A percentile compares a stretch with the other conserved stretches of the same genome.
Evolutionary conservation across 2,797 vertebrate genomes (phyloP).

Genomic region (Trachops cirrhosus): DNA sequence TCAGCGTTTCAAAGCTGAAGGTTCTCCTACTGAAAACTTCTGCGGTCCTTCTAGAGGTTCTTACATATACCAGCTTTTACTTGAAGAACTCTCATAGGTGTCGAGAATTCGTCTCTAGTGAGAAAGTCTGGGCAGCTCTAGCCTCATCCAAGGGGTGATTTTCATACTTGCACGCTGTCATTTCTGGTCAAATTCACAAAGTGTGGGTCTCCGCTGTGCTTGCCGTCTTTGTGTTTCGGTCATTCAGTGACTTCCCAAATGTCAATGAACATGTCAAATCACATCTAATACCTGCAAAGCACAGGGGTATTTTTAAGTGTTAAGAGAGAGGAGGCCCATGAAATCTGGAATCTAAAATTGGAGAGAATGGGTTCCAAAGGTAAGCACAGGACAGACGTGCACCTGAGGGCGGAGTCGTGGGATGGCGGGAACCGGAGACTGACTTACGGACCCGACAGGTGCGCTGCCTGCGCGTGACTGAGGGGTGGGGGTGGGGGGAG

Average conservation of each 20-base stretch:
- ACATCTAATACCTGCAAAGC: background rate
- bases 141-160: background rate
- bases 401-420: background rate
- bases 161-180: background rate
- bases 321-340: background rate
- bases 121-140: background rate
- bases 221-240: background rate
- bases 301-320: background rate
- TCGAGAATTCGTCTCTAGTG: background rate
- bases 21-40: background rate
- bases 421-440: background rate
- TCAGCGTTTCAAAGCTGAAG: background rate
- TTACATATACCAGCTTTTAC: accelerated
- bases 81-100: background rate
- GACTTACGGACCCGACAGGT: background rate
- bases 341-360: background rate
- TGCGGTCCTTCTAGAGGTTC: background rate
- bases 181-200: background rate
- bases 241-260: background rate
- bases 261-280: background rate
- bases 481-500: background rate
- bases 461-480: background rate
- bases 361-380: background rate
- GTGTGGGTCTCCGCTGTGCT: background rate
- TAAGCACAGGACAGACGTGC: background rate